phyloP scores from a whole-genome alignment of 1,140 invertebrate genomes.

The Glossosoma conforme region DNA sequence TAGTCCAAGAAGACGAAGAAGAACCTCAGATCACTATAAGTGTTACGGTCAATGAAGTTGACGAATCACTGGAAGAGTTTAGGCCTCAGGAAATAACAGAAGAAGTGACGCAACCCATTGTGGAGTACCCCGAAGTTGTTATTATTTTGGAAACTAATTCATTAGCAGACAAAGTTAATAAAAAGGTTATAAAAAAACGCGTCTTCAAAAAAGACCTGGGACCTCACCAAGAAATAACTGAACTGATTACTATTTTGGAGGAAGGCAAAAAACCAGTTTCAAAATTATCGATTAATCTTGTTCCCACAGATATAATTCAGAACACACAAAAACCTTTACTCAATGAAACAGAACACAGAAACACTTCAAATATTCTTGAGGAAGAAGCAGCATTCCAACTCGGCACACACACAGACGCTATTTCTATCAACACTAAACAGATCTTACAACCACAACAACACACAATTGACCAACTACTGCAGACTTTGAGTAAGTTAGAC shows the following conservation, averaged over 20 bases:
- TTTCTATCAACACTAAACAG: too few species aligned
- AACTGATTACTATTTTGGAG: conserved; percentile 40
- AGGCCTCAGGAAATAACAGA: neutral
- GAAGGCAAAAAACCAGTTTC: conserved; percentile 37
- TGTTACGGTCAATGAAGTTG: conserved; percentile 24
- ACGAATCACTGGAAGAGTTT: conserved; percentile 9
- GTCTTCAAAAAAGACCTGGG: conserved; percentile 36
- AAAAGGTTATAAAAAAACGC: conserved; percentile 26
- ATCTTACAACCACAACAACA: too few species aligned
- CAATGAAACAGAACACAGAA: conserved; percentile 25
- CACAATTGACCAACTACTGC: too few species aligned
- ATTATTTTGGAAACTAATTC: conserved; percentile 40
- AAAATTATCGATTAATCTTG: conserved; percentile 33
- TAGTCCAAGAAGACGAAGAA: conserved; percentile 32
- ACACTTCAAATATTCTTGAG: neutral
- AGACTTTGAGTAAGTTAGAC: too few species aligned
- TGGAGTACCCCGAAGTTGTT: conserved; percentile 28
- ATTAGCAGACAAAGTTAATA: conserved; percentile 30
- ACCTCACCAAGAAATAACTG: conserved; percentile 36
- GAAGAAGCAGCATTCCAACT: too few species aligned
- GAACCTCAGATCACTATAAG: conserved; percentile 30
- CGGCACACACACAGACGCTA: too few species aligned
- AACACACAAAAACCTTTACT: conserved; percentile 30
- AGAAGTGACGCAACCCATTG: neutral
- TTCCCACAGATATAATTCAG: conserved; percentile 12